These are phyloP conservation scores for Gallinago solitaria DNA, from an alignment of 2,797 vertebrate species.

Conservation along the genomic window DNA sequence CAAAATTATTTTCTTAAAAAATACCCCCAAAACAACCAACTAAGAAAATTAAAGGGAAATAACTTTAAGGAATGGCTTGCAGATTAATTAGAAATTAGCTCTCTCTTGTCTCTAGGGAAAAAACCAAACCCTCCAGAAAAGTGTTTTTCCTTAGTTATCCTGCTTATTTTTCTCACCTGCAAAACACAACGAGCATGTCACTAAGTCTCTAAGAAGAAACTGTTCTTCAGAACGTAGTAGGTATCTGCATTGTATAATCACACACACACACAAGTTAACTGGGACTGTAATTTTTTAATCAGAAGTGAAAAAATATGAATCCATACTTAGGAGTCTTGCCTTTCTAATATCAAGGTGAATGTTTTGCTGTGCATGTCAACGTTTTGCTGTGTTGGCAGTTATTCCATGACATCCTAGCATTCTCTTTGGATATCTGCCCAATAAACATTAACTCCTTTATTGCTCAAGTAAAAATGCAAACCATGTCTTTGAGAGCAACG, in stretches of 20 bases:
- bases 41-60: not conserved
- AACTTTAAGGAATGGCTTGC: not conserved
- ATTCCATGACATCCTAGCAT: not conserved
- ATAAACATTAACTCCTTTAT: not conserved
- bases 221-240: not conserved
- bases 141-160: not conserved
- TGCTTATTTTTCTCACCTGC: not conserved
- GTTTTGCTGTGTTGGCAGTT: not conserved
- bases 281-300: not conserved
- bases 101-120: not conserved
- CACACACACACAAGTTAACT: not conserved
- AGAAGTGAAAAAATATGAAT: not conserved
- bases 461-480: not conserved
- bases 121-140: not conserved
- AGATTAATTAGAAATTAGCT: not conserved
- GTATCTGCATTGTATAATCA: not conserved
- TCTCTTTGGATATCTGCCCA: not conserved
- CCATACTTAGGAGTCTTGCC: not conserved
- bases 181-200: not conserved
- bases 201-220: not conserved
- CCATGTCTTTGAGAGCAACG: not conserved
- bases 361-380: not conserved
- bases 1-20: not conserved
- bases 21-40: not conserved
- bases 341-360: not conserved